Percentiles rank a stretch among this genome's conserved stretches.
phyloP scores from a whole-genome alignment of 2,888 invertebrate genomes.

The Choristoneura rosaceana region DNA sequence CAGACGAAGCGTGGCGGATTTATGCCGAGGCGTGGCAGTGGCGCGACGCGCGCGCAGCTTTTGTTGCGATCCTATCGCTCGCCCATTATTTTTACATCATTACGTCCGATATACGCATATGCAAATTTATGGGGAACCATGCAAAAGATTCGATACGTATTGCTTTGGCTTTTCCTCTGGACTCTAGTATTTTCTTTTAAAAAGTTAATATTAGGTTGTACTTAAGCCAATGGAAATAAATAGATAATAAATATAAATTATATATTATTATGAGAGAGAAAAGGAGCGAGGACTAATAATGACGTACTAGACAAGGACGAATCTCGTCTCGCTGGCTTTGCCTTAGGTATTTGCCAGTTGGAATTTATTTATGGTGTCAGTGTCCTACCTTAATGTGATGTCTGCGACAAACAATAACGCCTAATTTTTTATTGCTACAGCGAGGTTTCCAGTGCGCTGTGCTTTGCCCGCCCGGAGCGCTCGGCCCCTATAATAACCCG shows the following conservation, averaged over 20 bases:
- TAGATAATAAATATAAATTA: too few relatives aligned
- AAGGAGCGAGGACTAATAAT: too few relatives aligned
- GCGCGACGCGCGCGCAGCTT: slow-evolving; percentile 44
- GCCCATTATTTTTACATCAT: slow-evolving; percentile 60
- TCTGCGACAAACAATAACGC: neutral
- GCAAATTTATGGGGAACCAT: slow-evolving; percentile 50
- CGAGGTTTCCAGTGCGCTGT: slow-evolving; percentile 22
- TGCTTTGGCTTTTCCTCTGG: neutral
- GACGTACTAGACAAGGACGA: too few relatives aligned
- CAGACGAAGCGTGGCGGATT: slow-evolving; percentile 45
- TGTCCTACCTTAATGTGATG: neutral
- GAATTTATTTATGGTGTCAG: neutral
- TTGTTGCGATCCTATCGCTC: slow-evolving; percentile 54
- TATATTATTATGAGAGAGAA: too few relatives aligned
- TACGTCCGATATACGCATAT: slow-evolving; percentile 52
- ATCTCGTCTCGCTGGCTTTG: too few relatives aligned
- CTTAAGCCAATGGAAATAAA: too few relatives aligned
- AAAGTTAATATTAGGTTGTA: neutral
- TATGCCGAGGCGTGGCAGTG: slow-evolving; percentile 53
- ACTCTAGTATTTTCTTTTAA: neutral
- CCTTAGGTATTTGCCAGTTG: neutral
- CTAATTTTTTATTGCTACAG: neutral
- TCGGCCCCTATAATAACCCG: slow-evolving; percentile 69
- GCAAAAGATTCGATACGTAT: slow-evolving; percentile 27
- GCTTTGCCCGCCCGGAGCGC: slow-evolving; percentile 51